Evolutionary conservation across 2,113 vertebrate genomes (phyloP).

Genomic region (Rhinopomastus cyanomelas): DNA sequence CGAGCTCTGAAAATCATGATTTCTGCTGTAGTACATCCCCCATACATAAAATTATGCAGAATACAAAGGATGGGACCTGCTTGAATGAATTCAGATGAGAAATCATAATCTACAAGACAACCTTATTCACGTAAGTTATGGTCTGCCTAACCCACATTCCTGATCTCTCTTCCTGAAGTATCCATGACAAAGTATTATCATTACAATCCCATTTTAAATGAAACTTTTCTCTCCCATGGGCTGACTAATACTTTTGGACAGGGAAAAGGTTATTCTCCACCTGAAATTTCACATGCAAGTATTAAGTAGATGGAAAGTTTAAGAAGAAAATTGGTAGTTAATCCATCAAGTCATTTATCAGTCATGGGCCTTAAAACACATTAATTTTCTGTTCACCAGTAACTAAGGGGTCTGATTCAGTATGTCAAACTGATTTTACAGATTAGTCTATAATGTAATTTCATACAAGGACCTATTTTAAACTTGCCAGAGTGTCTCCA

Average conservation of each 20-base stretch:
- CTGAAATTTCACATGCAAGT: not conserved
- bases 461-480: constrained; percentile 13
- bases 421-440: constrained; percentile 40
- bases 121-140: not conserved
- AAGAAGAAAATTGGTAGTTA: constrained; percentile 29
- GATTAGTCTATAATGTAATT: constrained; percentile 11
- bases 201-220: not conserved
- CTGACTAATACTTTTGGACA: not conserved
- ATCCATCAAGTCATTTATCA: constrained; percentile 4
- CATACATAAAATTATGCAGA: not conserved
- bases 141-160: not conserved
- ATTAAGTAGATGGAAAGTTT: constrained; percentile 4
- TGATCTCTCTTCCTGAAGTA: not conserved
- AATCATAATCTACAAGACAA: not conserved
- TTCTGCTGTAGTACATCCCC: not conserved
- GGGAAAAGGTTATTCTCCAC: not conserved
- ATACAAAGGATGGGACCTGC: not conserved
- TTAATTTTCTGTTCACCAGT: constrained; percentile 19
- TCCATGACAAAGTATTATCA: not conserved
- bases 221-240: not conserved
- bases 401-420: constrained; percentile 27
- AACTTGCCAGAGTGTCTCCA: not conserved
- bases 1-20: not conserved
- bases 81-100: not conserved
- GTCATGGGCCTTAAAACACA: constrained; percentile 6